Conservation (phyloP, 23 tunicate species). For the Trididemnum miniatum region DNA sequence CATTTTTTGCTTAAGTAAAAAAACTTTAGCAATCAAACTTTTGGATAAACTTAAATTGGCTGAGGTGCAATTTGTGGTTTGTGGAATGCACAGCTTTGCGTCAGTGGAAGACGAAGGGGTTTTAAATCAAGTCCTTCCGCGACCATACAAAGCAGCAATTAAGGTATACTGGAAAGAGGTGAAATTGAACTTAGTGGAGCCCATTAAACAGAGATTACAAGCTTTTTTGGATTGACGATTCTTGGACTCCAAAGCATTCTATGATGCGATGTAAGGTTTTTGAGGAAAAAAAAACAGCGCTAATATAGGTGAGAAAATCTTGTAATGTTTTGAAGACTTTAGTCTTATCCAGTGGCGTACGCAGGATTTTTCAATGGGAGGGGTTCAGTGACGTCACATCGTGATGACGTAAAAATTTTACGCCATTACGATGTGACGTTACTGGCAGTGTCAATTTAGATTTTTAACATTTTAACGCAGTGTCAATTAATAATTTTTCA, state of each 20-base stretch:
- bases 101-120: neutral
- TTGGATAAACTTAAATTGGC: slow-evolving; percentile 1
- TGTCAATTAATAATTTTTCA: no score
- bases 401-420: no score
- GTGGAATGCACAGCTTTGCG: slow-evolving; percentile 18
- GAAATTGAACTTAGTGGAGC: slow-evolving; percentile 1
- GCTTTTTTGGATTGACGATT: slow-evolving; percentile 4
- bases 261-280: slow-evolving; percentile 3
- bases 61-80: neutral
- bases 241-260: slow-evolving; percentile 3
- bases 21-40: neutral
- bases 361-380: no score
- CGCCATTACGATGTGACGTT: no score
- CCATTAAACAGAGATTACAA: neutral
- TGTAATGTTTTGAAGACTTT: slow-evolving; percentile 3
- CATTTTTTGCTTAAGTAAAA: neutral
- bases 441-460: no score
- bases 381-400: no score
- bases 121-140: slow-evolving; percentile 1
- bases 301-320: neutral
- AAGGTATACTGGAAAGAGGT: neutral
- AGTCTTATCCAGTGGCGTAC: no score
- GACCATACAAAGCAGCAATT: neutral
- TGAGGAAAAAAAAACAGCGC: neutral
- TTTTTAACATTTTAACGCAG: no score